Evolutionary conservation across 2,888 invertebrate species (phyloP), one percentile per base, ranked within the genome.

Genomic region (Nomada ruficornis): DNA sequence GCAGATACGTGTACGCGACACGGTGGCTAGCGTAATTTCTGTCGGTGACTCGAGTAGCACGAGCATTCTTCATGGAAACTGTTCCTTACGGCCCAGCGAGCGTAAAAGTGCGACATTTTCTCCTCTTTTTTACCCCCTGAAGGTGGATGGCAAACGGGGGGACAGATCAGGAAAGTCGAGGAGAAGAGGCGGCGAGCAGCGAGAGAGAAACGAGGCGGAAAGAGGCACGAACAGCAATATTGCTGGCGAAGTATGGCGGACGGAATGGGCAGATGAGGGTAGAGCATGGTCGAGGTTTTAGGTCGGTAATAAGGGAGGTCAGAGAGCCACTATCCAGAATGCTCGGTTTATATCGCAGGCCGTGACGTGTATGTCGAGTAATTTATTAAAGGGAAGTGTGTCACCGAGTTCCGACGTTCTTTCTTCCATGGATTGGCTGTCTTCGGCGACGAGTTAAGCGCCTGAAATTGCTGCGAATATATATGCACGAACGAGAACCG

Each of bases 321-420:
- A 11, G 65, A n/a, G 62, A 75, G 69, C 26, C 65, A 36, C 75
- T 75, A 57, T 68, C 55, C 47, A 54, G 72, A 70, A 55, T 57
- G 55, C n/a, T 52, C 7, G 57, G 26, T 36, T 55, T 67, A 60
- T 68, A 77, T 75, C 65, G 70, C n/a, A 20, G 20, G 18, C 15
- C 26, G 67, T 65, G 52, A 18, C 23, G 50, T 57, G 54, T 68
- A 29, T 18, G 63, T 55, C 67, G 29, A 70, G 78, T 84, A 84
- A 81, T 85, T 81, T 73, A 78, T 76, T 76, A 78, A 71, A 36
- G 73, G 67, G 70, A 81, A 84, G 29, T 42, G 67, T 85, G 76
- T 77, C 81, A 64, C 57, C 81, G 50, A 52, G 50, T 84, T 59
- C 29, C 52, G 54, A 52, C 64, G 47, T 26, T 57, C 67, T 59